Evolutionary conservation across 2,797 vertebrate species (phyloP).

Genomic region (Enteromius viviparus): DNA sequence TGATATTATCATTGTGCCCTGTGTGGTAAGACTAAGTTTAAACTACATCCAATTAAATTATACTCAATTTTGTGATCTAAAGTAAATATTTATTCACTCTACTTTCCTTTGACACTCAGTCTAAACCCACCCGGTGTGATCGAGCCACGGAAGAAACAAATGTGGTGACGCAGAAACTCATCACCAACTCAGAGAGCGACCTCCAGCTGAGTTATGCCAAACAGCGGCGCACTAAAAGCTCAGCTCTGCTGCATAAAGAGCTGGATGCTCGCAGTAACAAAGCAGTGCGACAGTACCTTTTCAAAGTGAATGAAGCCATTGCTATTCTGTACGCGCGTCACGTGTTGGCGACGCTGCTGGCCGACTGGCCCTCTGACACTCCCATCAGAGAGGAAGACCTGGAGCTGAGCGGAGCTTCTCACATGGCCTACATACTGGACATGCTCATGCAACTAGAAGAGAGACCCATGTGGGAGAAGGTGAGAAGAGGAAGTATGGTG

Average conservation of each 20-base stretch:
- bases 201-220: constrained; percentile 95
- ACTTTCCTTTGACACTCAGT: constrained; percentile 70
- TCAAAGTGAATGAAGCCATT: constrained; percentile 94
- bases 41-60: background rate
- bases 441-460: constrained; percentile 99
- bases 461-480: constrained; percentile 93
- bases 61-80: background rate
- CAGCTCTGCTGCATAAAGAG: constrained; percentile 92
- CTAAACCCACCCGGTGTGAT: constrained; percentile 87
- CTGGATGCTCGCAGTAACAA: constrained; percentile 91
- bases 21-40: constrained; percentile 77
- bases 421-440: constrained; percentile 97
- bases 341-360: constrained; percentile 88
- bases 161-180: constrained; percentile 93
- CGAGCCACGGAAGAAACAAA: constrained; percentile 92
- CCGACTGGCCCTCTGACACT: constrained; percentile 87
- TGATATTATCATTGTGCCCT: constrained; percentile 93
- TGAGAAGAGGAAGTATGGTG: constrained; percentile 61
- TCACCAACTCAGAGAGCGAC: constrained; percentile 93
- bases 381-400: constrained; percentile 89
- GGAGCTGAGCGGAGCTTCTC: constrained; percentile 91
- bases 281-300: constrained; percentile 89
- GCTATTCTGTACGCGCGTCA: constrained; percentile 93
- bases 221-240: constrained; percentile 93
- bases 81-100: background rate